A percentile compares a stretch with the other conserved stretches of the same genome.
These are phyloP conservation scores for Protonibea diacanthus DNA, from an alignment of 2,797 vertebrate species.

Conservation along the genomic window DNA sequence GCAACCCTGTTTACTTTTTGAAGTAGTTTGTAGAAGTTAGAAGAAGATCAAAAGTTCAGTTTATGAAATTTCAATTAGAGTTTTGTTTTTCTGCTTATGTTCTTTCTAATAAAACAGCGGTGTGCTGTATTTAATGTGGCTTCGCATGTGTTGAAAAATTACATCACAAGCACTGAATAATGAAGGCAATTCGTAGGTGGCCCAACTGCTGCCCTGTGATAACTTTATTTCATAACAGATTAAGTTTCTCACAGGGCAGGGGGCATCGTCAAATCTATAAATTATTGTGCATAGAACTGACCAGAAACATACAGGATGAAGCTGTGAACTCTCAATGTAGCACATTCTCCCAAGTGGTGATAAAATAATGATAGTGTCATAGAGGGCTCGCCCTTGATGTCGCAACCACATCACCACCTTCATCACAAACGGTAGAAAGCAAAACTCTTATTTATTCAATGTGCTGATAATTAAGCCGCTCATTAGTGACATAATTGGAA, in stretches of 20 bases:
- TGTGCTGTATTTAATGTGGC: background rate
- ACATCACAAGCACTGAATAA: background rate
- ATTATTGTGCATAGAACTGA: background rate
- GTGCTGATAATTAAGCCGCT: slow-evolving; percentile 83
- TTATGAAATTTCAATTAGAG: background rate
- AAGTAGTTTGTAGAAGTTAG: background rate
- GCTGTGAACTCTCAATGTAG: too few relatives aligned
- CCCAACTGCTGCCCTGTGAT: background rate
- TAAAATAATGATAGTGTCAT: too few relatives aligned
- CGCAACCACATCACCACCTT: slow-evolving; percentile 57
- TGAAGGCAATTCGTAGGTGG: slow-evolving; percentile 3
- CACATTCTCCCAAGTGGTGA: too few relatives aligned
- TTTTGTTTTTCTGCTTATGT: background rate
- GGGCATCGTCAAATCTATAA: background rate
- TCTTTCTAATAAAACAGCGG: background rate
- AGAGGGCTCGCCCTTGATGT: slow-evolving; percentile 56
- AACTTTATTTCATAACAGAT: slow-evolving; percentile 20
- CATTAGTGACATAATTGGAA: slow-evolving; percentile 89
- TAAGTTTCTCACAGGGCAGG: slow-evolving; percentile 3
- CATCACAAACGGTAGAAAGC: slow-evolving; percentile 69
- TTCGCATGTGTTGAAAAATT: background rate
- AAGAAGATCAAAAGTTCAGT: background rate
- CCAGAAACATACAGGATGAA: too few relatives aligned
- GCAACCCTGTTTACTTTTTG: background rate
- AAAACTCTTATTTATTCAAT: slow-evolving; percentile 81